Base-by-base conservation (phyloP, 2,888 invertebrate species). In the Acronicta aceris region DNA sequence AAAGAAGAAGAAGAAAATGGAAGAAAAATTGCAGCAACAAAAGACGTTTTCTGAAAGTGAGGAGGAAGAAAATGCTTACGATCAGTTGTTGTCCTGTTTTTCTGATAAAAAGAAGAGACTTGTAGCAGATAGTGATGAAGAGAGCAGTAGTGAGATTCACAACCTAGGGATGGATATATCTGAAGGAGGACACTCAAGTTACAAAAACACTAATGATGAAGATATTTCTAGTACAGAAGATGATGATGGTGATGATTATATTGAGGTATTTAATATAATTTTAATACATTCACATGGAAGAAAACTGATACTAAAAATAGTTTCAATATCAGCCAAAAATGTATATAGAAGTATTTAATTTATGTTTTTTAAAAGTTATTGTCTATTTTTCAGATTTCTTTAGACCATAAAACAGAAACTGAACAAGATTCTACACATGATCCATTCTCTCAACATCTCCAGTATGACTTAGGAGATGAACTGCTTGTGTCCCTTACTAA, bases 401-500 rank as follows among this genome's bases (percentile, higher is more conserved):
- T 82, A 57, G 84, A 84, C 55, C 69, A 74, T 50, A 84, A 87
- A 50, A 60, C 50, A 10, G 87, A 89, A 50, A 71, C 53, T 63
- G 86, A 89, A 15, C 67, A 76, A 65, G 83, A 88, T 25, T 21
- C 59, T 13, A 71, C 82, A 13, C 81, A 89, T 83, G 97, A 97
- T 89, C 96, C 97, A 1, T 98, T 97, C 86, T 91, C 93, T 0
- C 95, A 95, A 80, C 98, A 98, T 88, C 89, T 97, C 7, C 95
- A 95, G 61, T 92, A 96, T 88, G 97, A 97, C 72, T 88, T 98
- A 59, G 94, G 95, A 64, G 95, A 96, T 65, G 95, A 95, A 53
- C 86, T 97, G 63, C 90, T 97, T 27, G 95, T 96, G 52, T 92
- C 95, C 4, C 85, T 97, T 0, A 95, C 96, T 52, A 94, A 89